A percentile compares a stretch with the other conserved stretches of the same genome.
Conservation (phyloP, 1,140 invertebrate species). For the Cyclargus thomasi region DNA sequence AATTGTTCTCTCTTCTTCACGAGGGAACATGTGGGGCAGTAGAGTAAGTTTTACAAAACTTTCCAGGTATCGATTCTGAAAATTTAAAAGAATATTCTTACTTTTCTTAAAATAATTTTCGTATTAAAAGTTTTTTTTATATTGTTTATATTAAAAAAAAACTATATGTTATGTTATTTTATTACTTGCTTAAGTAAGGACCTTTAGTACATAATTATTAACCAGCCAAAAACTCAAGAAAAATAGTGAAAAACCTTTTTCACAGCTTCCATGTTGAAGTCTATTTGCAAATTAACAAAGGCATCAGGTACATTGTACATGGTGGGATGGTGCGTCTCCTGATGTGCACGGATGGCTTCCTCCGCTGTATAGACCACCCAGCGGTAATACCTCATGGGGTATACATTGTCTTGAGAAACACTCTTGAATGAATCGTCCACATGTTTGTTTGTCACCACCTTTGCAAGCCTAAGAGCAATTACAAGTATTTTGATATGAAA, state of each 20-base stretch:
- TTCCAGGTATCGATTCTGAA: slow-evolving; percentile 79
- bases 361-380: slow-evolving; percentile 79
- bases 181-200: no score
- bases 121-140: no score
- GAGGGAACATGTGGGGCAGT: slow-evolving; percentile 80
- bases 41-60: slow-evolving; percentile 77
- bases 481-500: not conserved
- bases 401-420: slow-evolving; percentile 81
- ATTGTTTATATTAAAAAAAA: no score
- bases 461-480: slow-evolving; percentile 39
- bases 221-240: no score
- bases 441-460: slow-evolving; percentile 57
- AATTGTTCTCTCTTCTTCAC: slow-evolving; percentile 78
- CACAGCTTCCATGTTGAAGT: slow-evolving; percentile 82
- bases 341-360: slow-evolving; percentile 83
- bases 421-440: slow-evolving; percentile 77
- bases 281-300: slow-evolving; percentile 78
- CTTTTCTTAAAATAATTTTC: no score
- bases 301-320: slow-evolving; percentile 83
- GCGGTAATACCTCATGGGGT: slow-evolving; percentile 76
- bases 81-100: slow-evolving; percentile 26
- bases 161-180: no score
- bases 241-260: slow-evolving; percentile 48
- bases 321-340: slow-evolving; percentile 85
- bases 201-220: no score